A percentile compares a stretch with the other conserved stretches of the same genome.
These are phyloP conservation scores for Paralichthys olivaceus DNA, from an alignment of 2,113 vertebrate genomes.

Conservation along the genomic window DNA sequence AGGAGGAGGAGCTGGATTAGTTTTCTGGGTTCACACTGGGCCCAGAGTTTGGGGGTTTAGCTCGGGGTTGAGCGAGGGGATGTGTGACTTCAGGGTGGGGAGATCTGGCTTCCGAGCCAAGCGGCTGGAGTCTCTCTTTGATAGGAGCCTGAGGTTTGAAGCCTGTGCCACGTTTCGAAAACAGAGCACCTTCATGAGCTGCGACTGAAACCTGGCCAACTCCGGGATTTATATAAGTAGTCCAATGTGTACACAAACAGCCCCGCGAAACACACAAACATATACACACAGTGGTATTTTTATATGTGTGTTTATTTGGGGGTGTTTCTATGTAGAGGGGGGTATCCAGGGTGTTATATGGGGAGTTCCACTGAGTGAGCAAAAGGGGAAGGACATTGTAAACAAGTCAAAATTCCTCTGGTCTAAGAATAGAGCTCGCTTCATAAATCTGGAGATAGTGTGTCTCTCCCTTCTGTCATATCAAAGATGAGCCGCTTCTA, in stretches of 20 bases:
- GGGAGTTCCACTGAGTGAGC: conserved; percentile 60
- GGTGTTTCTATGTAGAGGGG: conserved; percentile 74
- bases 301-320: conserved; percentile 72
- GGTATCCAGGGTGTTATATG: conserved; percentile 68
- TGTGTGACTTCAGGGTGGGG: conserved; percentile 77
- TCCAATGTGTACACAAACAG: conserved; percentile 72
- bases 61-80: conserved; percentile 55
- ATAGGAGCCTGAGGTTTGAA: conserved; percentile 66
- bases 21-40: conserved; percentile 31
- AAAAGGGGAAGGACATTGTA: conserved; percentile 62
- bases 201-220: conserved; percentile 62
- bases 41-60: conserved; percentile 24
- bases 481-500: background rate
- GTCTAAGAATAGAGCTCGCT: conserved; percentile 77
- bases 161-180: conserved; percentile 63
- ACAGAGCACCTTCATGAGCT: conserved; percentile 73
- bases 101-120: conserved; percentile 47
- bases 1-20: background rate
- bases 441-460: conserved; percentile 58
- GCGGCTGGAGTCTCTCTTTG: conserved; percentile 72
- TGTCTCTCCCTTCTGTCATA: conserved; percentile 22
- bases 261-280: conserved; percentile 51
- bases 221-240: conserved; percentile 68
- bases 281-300: conserved; percentile 69
- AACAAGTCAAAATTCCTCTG: conserved; percentile 72